These are phyloP conservation scores for Pangasius krempfi DNA, from an alignment of 2,797 vertebrate species.

Conservation along the genomic window DNA sequence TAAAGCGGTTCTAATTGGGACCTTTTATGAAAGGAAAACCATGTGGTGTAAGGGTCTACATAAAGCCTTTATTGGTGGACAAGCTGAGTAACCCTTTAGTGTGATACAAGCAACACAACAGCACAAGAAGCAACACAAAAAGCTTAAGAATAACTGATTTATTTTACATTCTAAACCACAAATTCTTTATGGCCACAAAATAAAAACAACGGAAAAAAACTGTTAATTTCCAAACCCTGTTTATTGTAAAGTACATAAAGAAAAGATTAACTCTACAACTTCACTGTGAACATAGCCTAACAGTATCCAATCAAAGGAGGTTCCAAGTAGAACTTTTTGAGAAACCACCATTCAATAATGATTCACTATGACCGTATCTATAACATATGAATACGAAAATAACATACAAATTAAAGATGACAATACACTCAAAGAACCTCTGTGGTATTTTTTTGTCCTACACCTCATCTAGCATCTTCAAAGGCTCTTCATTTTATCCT, in stretches of 20 bases:
- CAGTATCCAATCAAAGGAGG: background rate
- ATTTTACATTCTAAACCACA: background rate
- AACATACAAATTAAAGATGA: background rate
- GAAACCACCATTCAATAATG: background rate
- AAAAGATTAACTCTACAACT: background rate
- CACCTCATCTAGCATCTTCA: background rate
- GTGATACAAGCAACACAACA: no score
- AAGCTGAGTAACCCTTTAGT: background rate
- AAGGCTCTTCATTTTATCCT: background rate
- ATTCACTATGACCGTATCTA: background rate
- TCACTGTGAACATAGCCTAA: background rate
- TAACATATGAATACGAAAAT: background rate
- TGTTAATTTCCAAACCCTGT: background rate
- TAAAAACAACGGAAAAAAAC: background rate
- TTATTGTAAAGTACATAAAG: background rate
- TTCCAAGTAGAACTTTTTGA: background rate
- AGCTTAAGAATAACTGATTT: background rate
- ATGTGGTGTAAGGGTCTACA: conserved; percentile 16
- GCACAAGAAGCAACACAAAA: no score
- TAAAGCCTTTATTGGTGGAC: conserved; percentile 18
- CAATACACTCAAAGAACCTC: background rate
- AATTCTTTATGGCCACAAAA: background rate
- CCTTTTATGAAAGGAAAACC: conserved; percentile 26
- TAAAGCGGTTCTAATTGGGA: conserved; percentile 24
- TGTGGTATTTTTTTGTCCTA: background rate